phyloP scores from a whole-genome alignment of 2,797 vertebrate species.

The Pseudocheirus occidentalis region DNA sequence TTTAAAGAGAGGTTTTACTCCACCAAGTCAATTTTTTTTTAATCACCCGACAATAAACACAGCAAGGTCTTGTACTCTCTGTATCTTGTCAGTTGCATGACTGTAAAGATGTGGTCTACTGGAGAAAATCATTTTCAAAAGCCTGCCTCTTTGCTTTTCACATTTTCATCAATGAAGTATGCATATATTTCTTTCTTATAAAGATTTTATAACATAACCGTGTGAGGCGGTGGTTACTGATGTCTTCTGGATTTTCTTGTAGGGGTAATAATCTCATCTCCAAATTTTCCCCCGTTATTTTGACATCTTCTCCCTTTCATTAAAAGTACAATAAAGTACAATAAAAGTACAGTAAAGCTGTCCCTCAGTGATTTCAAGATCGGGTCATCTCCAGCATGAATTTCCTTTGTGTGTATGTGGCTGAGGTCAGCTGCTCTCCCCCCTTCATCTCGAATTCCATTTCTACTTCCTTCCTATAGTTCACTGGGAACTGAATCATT shows the following conservation, averaged over 20 bases:
- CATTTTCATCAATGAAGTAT: background rate
- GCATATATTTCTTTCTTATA: background rate
- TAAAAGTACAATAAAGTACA: too few relatives aligned
- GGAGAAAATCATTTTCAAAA: background rate
- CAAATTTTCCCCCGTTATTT: background rate
- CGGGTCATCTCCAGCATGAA: background rate
- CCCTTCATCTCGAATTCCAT: background rate
- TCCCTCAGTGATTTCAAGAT: background rate
- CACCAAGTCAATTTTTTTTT: background rate
- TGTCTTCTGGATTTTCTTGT: background rate
- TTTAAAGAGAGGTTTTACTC: background rate
- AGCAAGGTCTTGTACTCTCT: background rate
- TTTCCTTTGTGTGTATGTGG: background rate
- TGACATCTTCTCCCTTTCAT: background rate
- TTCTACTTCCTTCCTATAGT: background rate
- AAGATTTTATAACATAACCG: background rate
- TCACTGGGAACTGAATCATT: background rate
- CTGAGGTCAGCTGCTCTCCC: background rate
- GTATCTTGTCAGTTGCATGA: background rate
- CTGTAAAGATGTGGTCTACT: background rate
- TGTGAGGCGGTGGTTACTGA: background rate
- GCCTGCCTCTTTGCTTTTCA: background rate
- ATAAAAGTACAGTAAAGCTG: too few relatives aligned
- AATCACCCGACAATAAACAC: background rate
- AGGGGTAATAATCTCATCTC: background rate